These are phyloP conservation scores for Sthenelais limicola DNA, from an alignment of 2,888 invertebrate species.

Conservation along the genomic window DNA sequence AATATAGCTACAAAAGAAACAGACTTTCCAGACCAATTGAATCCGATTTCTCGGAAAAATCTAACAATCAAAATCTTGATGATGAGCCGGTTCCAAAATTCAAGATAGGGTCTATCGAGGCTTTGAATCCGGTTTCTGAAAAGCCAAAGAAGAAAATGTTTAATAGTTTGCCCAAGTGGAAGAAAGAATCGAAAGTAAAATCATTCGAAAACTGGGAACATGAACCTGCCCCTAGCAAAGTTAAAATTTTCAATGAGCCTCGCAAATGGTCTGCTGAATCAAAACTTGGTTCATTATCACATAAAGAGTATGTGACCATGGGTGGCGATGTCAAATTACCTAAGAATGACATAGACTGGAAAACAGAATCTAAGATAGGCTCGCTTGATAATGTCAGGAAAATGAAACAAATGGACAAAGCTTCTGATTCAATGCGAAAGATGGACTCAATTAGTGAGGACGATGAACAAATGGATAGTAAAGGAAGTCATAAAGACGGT, in stretches of 20 bases:
- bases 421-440: neutral
- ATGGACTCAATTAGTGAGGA: slow-evolving; percentile 44
- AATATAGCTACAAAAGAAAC: no score
- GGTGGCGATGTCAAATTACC: slow-evolving; percentile 11
- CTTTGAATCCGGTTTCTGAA: neutral
- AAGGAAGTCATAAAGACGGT: no score
- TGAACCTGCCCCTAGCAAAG: slow-evolving; percentile 9
- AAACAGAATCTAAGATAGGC: slow-evolving; percentile 50
- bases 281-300: neutral
- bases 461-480: slow-evolving; percentile 28
- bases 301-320: neutral
- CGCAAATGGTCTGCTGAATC: slow-evolving; percentile 4
- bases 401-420: neutral
- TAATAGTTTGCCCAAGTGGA: slow-evolving; percentile 19
- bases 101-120: neutral
- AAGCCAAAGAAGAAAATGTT: slow-evolving; percentile 20
- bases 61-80: no score
- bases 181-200: slow-evolving; percentile 8
- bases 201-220: slow-evolving; percentile 12
- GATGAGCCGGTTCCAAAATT: no score
- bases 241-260: slow-evolving; percentile 21
- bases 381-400: slow-evolving; percentile 48
- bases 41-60: no score
- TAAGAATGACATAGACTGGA: slow-evolving; percentile 49
- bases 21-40: no score